Evolutionary conservation across 2,888 invertebrate species (phyloP).

Genomic region (Heliconius erato): DNA sequence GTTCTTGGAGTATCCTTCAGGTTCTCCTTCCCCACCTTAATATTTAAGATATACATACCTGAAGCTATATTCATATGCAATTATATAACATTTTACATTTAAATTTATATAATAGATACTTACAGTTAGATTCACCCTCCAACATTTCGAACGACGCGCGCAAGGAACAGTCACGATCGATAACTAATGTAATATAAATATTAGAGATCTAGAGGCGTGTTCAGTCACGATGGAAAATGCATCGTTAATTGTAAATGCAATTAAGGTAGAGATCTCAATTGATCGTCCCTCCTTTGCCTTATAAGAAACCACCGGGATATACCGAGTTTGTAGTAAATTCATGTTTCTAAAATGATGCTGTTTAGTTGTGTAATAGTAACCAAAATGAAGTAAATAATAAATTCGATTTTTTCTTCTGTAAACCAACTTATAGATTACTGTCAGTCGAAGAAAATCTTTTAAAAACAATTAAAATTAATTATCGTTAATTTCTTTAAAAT

Average conservation of each 20-base stretch:
- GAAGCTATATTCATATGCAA: neutral
- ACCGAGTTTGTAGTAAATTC: slow-evolving; percentile 54
- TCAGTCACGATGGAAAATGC: slow-evolving; percentile 49
- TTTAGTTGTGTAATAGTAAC: no score
- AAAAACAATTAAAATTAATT: neutral
- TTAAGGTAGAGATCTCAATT: slow-evolving; percentile 50
- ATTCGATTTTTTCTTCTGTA: no score
- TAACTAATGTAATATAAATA: slow-evolving; percentile 30
- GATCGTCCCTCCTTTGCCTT: slow-evolving; percentile 51
- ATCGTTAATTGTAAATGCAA: slow-evolving; percentile 49
- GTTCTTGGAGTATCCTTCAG: no score
- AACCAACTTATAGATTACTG: no score
- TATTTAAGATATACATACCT: no score
- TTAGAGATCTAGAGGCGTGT: slow-evolving; percentile 47
- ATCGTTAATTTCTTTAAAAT: neutral
- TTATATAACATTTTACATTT: neutral
- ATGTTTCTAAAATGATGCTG: no score
- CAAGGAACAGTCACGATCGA: slow-evolving; percentile 25
- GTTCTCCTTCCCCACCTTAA: no score
- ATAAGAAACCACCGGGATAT: slow-evolving; percentile 48
- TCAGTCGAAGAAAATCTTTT: no score
- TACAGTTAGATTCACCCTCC: slow-evolving; percentile 2
- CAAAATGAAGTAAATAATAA: no score
- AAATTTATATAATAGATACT: neutral
- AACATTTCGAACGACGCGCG: slow-evolving; percentile 3